Percentiles rank a stretch among this genome's conserved stretches.
phyloP scores from a whole-genome alignment of 2,888 invertebrate genomes.

The Cryptus viduatorius region DNA sequence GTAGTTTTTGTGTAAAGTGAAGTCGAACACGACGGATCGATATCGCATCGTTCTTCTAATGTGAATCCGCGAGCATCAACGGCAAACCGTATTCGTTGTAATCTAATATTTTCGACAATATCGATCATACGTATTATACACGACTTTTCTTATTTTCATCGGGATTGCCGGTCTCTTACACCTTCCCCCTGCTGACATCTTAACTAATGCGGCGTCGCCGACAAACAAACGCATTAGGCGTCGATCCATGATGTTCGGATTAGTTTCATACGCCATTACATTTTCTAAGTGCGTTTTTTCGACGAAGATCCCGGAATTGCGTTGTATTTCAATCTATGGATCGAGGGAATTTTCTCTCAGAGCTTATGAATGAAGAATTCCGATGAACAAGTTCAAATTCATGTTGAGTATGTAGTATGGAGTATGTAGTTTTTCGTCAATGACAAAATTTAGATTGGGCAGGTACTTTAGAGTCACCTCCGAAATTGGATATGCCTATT shows the following conservation, averaged over 20 bases:
- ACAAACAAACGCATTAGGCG: conserved; percentile 14
- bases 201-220: not conserved
- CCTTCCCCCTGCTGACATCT: conserved; percentile 16
- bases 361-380: not conserved
- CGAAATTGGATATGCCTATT: conserved; percentile 16
- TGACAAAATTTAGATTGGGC: conserved; percentile 1
- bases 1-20: no score
- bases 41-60: no score
- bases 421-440: conserved; percentile 2
- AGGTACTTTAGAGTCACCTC: conserved; percentile 26
- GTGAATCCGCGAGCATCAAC: no score
- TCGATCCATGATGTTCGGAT: not conserved
- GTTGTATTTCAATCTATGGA: conserved; percentile 13
- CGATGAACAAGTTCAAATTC: no score
- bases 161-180: conserved; percentile 2
- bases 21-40: no score
- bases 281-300: conserved; percentile 18
- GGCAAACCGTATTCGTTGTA: not conserved
- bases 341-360: not conserved
- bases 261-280: not conserved
- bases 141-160: not conserved
- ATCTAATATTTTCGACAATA: not conserved
- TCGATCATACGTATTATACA: not conserved
- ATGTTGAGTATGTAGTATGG: no score
- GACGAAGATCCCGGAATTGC: conserved; percentile 9